Conservation (phyloP, 2,888 invertebrate species). For the Crocallis elinguaria region DNA sequence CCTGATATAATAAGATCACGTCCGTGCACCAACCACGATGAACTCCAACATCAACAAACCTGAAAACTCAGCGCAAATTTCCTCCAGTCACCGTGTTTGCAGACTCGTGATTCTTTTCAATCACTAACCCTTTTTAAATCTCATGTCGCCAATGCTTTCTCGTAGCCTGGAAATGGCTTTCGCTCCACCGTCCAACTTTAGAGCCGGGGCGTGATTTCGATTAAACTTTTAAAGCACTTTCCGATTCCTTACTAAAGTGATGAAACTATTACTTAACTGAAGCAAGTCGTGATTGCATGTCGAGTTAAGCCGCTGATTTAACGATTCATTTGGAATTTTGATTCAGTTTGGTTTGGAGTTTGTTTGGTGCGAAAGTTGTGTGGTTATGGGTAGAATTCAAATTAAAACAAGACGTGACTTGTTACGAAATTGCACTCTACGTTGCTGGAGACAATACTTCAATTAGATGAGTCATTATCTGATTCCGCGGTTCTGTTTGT, state of each 20-base stretch:
- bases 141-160: constrained; percentile 21
- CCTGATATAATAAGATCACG: too few species aligned
- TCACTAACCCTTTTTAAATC: constrained; percentile 27
- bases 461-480: background rate
- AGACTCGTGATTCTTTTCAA: constrained; percentile 23
- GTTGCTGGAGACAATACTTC: background rate
- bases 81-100: constrained; percentile 7
- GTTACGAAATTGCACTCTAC: constrained; percentile 3
- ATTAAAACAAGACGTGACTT: constrained; percentile 22
- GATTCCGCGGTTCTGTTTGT: background rate
- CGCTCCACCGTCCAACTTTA: constrained; percentile 21
- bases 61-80: constrained; percentile 1
- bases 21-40: too few species aligned
- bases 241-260: constrained; percentile 35
- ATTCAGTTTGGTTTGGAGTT: constrained; percentile 15
- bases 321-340: constrained; percentile 25
- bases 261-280: constrained; percentile 35
- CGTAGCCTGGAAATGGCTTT: constrained; percentile 30
- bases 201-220: constrained; percentile 37
- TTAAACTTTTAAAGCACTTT: constrained; percentile 38
- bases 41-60: background rate
- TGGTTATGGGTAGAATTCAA: constrained; percentile 21
- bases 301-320: constrained; percentile 26
- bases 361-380: constrained; percentile 12
- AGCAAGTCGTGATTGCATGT: constrained; percentile 25